Conservation (phyloP, 2,888 invertebrate genomes). For the Melinaea marsaeus region DNA sequence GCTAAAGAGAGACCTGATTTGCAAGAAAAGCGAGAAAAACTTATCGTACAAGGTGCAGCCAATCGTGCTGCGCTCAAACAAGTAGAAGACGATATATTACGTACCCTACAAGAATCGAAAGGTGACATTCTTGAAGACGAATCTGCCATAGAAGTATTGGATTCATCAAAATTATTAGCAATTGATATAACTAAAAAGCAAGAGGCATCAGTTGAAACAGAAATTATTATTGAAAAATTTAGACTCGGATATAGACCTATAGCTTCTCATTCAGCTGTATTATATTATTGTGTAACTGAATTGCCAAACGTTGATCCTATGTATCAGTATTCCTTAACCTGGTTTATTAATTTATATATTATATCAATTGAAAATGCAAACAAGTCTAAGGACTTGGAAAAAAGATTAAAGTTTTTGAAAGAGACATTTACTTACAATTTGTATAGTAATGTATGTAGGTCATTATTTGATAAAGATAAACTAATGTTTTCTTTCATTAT, state of each 20-base stretch:
- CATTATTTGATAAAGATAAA: conserved; percentile 92
- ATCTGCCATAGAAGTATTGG: conserved; percentile 90
- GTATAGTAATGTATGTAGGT: conserved; percentile 88
- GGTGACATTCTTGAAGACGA: conserved; percentile 96
- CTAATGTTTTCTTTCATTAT: conserved; percentile 89
- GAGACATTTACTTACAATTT: conserved; percentile 89
- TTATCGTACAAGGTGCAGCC: conserved; percentile 87
- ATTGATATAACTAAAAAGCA: conserved; percentile 90
- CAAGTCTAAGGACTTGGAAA: conserved; percentile 83
- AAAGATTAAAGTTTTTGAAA: conserved; percentile 82
- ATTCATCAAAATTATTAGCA: conserved; percentile 89
- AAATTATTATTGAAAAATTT: conserved; percentile 86
- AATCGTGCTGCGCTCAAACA: conserved; percentile 89
- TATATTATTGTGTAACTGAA: conserved; percentile 91
- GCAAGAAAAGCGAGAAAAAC: conserved; percentile 86
- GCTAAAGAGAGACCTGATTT: conserved; percentile 91
- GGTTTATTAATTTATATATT: conserved; percentile 91
- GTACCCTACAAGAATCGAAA: conserved; percentile 87
- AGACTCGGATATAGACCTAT: conserved; percentile 86
- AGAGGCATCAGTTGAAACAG: conserved; percentile 86
- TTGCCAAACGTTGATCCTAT: conserved; percentile 91
- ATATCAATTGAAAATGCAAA: conserved; percentile 86
- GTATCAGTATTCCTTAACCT: conserved; percentile 91
- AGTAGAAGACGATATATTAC: conserved; percentile 92
- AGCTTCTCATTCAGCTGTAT: conserved; percentile 86